phyloP scores from a whole-genome alignment of 2,113 vertebrate species.

The Hippocampus comes region DNA sequence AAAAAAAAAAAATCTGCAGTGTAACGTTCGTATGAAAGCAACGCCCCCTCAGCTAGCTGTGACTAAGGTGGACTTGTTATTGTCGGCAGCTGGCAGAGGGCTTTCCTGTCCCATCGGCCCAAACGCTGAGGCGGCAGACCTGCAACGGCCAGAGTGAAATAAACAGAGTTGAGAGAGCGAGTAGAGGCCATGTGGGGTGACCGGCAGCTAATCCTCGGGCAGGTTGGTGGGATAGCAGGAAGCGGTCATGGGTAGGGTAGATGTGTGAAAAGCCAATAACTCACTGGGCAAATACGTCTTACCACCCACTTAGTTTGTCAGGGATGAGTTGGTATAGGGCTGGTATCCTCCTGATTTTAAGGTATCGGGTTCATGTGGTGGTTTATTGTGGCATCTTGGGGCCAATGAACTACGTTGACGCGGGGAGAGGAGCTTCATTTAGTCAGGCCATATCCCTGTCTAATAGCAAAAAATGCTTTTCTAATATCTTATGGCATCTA shows the following conservation, averaged over 20 bases:
- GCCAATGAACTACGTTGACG: too few species aligned
- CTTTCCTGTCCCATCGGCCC: slow-evolving; percentile 69
- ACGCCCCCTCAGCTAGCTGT: slow-evolving; percentile 28
- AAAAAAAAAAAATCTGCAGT: not conserved
- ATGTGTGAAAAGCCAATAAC: slow-evolving; percentile 5
- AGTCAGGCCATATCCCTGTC: too few species aligned
- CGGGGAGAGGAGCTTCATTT: too few species aligned
- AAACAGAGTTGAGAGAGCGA: slow-evolving; percentile 23
- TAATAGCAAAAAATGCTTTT: too few species aligned
- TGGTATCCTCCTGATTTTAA: not conserved
- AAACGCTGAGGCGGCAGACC: slow-evolving; percentile 71
- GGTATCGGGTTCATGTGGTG: too few species aligned
- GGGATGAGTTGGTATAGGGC: not conserved
- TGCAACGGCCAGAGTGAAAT: slow-evolving; percentile 27
- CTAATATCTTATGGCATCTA: too few species aligned
- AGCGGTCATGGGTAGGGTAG: slow-evolving; percentile 38
- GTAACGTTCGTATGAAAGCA: slow-evolving; percentile 16
- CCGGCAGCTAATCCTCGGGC: slow-evolving; percentile 48
- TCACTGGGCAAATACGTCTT: slow-evolving; percentile 2
- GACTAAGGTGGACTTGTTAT: slow-evolving; percentile 60
- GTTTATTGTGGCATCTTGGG: too few species aligned
- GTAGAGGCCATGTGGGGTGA: slow-evolving; percentile 50
- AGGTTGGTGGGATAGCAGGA: slow-evolving; percentile 34
- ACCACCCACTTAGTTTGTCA: slow-evolving; percentile 6
- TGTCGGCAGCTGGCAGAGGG: slow-evolving; percentile 64